A percentile compares a stretch with the other conserved stretches of the same genome.
Conservation (phyloP, 1,140 invertebrate species). For the Penaeus japonicus region DNA sequence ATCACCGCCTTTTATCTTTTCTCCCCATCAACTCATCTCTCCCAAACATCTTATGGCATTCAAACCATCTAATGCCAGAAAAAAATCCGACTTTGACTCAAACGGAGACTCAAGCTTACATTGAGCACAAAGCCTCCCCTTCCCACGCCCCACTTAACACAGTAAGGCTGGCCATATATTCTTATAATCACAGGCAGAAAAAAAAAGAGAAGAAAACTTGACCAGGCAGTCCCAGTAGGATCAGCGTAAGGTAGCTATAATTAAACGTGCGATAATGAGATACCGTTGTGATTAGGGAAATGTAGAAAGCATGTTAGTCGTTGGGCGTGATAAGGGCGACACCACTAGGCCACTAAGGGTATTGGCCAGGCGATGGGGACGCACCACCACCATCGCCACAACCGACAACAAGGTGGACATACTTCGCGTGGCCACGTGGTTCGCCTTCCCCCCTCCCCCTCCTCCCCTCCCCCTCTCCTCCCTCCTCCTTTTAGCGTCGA, state of each 20-base stretch:
- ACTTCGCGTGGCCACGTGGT: too few relatives aligned
- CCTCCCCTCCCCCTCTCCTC: background rate
- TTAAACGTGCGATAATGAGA: slow-evolving; percentile 49
- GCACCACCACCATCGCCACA: too few relatives aligned
- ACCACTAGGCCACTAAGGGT: slow-evolving; percentile 23
- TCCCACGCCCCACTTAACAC: too few relatives aligned
- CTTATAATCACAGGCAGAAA: background rate
- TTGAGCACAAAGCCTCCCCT: too few relatives aligned
- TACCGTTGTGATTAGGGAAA: slow-evolving; percentile 45
- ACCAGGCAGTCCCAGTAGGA: background rate
- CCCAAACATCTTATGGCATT: background rate
- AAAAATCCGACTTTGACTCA: too few relatives aligned
- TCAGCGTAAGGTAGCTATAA: slow-evolving; percentile 26
- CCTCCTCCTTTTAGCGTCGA: background rate
- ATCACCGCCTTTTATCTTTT: background rate
- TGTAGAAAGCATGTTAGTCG: slow-evolving; percentile 50
- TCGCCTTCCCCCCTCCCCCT: background rate
- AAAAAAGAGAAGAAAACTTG: background rate
- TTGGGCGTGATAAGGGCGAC: slow-evolving; percentile 31
- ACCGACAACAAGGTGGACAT: too few relatives aligned
- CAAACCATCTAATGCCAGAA: too few relatives aligned
- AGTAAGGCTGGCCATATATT: too few relatives aligned
- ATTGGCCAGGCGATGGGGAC: slow-evolving; percentile 12
- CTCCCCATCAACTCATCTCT: background rate
- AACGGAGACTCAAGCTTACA: too few relatives aligned